Conservation (phyloP, 2,888 invertebrate genomes). For the Pseudococcus jackbeardsleyi region DNA sequence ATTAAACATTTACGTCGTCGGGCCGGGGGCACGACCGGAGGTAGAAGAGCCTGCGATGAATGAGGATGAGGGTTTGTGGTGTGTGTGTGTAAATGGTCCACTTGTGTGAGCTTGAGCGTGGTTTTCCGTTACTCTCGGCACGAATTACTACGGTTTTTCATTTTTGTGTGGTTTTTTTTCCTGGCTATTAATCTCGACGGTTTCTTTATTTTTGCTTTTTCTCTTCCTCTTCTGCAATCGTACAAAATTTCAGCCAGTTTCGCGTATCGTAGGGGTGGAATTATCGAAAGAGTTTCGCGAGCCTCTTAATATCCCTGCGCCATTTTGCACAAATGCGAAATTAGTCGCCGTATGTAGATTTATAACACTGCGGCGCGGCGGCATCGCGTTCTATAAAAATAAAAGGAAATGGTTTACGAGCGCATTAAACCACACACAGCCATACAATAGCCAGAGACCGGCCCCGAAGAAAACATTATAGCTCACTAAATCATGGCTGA, state of each 20-base stretch:
- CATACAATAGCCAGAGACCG: not conserved
- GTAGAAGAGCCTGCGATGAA: not conserved
- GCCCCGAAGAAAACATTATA: constrained; percentile 26
- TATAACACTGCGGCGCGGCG: not conserved
- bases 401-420: not conserved
- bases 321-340: not conserved
- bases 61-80: not conserved
- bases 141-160: too few relatives aligned
- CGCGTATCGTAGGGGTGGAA: too few relatives aligned
- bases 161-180: too few relatives aligned
- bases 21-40: too few relatives aligned
- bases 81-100: not conserved
- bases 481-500: constrained; percentile 30
- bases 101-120: not conserved
- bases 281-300: too few relatives aligned
- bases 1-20: constrained; percentile 9
- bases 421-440: not conserved
- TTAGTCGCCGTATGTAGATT: constrained; percentile 25
- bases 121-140: not conserved
- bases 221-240: too few relatives aligned
- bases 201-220: too few relatives aligned
- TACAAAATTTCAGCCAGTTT: too few relatives aligned
- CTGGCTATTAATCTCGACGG: too few relatives aligned
- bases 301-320: too few relatives aligned
- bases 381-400: not conserved